These are phyloP conservation scores for Musca vetustissima DNA, from an alignment of 1,140 invertebrate species.

Conservation along the genomic window DNA sequence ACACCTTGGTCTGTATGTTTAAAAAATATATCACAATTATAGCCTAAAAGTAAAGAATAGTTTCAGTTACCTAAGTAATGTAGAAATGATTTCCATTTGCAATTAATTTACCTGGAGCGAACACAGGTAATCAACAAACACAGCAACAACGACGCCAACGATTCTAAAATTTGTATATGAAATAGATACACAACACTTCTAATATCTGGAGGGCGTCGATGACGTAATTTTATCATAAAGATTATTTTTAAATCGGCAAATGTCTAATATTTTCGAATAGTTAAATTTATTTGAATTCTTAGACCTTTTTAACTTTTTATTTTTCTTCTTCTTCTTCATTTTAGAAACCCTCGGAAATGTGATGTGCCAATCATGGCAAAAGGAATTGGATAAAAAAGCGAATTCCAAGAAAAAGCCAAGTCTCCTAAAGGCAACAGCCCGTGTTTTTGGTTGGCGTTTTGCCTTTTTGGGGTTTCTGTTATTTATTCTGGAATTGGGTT, in stretches of 20 bases:
- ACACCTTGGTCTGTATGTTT: too few species aligned
- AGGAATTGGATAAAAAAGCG: conserved; percentile 34
- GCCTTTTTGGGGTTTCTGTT: conserved; percentile 42
- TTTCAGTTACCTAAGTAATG: too few species aligned
- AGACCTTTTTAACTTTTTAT: background rate
- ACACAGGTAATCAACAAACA: too few species aligned
- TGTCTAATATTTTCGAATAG: too few species aligned
- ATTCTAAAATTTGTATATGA: too few species aligned
- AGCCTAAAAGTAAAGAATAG: too few species aligned
- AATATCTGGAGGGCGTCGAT: too few species aligned
- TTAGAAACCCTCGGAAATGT: conserved; percentile 47
- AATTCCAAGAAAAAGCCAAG: conserved; percentile 43
- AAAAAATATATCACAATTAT: too few species aligned
- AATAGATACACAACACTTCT: background rate
- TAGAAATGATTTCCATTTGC: too few species aligned
- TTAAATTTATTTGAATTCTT: background rate
- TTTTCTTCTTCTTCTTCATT: conserved; percentile 16
- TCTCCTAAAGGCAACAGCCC: conserved; percentile 35
- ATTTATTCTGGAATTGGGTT: conserved; percentile 43
- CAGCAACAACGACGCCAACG: too few species aligned
- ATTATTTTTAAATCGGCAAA: background rate
- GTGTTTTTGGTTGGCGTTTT: conserved; percentile 46
- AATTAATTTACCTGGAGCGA: too few species aligned
- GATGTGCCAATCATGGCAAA: conserved; percentile 43
- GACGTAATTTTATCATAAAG: background rate